Conservation (phyloP, 2,113 vertebrate genomes). For the Prunella himalayana region DNA sequence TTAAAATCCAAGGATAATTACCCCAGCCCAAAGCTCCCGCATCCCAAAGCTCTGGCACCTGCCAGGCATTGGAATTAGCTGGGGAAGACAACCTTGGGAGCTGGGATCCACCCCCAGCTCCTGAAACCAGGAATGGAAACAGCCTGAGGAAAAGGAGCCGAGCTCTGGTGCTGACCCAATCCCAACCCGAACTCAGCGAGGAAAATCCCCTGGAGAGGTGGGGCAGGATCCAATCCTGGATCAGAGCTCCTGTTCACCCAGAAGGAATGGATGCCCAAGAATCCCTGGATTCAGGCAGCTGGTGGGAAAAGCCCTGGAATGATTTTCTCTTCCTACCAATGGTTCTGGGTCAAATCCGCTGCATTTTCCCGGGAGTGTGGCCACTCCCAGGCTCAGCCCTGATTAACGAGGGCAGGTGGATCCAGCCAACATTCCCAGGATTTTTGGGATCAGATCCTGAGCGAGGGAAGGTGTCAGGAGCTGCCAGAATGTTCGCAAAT, state of each 20-base stretch:
- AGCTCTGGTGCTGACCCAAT: background rate
- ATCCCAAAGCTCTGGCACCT: background rate
- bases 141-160: background rate
- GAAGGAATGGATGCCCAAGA: background rate
- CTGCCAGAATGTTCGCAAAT: background rate
- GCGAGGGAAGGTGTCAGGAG: background rate
- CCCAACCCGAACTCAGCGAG: background rate
- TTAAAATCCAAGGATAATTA: background rate
- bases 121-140: background rate
- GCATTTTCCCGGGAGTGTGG: background rate
- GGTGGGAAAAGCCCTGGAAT: background rate
- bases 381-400: background rate
- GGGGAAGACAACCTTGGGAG: background rate
- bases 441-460: background rate
- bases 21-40: background rate
- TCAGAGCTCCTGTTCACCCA: background rate
- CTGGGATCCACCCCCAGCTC: background rate
- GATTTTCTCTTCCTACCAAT: background rate
- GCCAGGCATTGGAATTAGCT: background rate
- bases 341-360: background rate
- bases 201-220: background rate
- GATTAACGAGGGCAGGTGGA: background rate
- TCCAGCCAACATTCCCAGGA: background rate
- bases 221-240: background rate
- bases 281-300: background rate